Conservation (phyloP, 2,888 invertebrate genomes). For the Melipona beecheii region DNA sequence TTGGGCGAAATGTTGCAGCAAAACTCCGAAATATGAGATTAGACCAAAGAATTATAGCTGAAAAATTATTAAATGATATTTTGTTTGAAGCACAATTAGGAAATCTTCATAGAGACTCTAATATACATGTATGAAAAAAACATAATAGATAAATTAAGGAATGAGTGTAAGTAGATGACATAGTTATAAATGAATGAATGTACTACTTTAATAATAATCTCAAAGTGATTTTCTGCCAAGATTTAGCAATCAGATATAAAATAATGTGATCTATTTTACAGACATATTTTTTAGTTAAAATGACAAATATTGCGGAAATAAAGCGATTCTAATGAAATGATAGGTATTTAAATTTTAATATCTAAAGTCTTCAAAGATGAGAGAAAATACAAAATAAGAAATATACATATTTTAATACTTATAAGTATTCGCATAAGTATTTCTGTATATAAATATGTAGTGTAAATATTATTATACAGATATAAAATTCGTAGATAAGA, state of each 20-base stretch:
- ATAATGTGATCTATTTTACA: slow-evolving; percentile 45
- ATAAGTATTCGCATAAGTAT: slow-evolving; percentile 65
- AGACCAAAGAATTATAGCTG: slow-evolving; percentile 84
- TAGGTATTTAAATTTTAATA: slow-evolving; percentile 33
- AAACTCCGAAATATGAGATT: slow-evolving; percentile 83
- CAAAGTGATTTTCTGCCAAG: slow-evolving; percentile 26
- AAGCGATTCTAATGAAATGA: slow-evolving; percentile 6
- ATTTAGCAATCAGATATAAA: slow-evolving; percentile 19
- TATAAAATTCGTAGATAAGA: slow-evolving; percentile 57
- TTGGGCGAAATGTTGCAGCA: slow-evolving; percentile 83
- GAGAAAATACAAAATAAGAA: slow-evolving; percentile 29
- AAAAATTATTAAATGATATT: slow-evolving; percentile 84
- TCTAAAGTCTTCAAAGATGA: slow-evolving; percentile 35
- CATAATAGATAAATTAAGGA: slow-evolving; percentile 11
- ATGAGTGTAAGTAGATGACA: slow-evolving; percentile 17
- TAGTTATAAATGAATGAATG: slow-evolving; percentile 27
- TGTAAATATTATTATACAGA: slow-evolving; percentile 66
- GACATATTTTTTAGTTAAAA: slow-evolving; percentile 44
- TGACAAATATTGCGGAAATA: slow-evolving; percentile 19
- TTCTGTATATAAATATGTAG: slow-evolving; percentile 57
- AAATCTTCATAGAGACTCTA: slow-evolving; percentile 83
- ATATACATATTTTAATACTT: slow-evolving; percentile 60
- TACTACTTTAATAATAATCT: slow-evolving; percentile 24
- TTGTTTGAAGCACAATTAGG: slow-evolving; percentile 84
- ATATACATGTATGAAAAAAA: slow-evolving; percentile 78